Base-by-base conservation (phyloP, 2,113 vertebrate genomes). In the Cyanoramphus novaezelandiae region DNA sequence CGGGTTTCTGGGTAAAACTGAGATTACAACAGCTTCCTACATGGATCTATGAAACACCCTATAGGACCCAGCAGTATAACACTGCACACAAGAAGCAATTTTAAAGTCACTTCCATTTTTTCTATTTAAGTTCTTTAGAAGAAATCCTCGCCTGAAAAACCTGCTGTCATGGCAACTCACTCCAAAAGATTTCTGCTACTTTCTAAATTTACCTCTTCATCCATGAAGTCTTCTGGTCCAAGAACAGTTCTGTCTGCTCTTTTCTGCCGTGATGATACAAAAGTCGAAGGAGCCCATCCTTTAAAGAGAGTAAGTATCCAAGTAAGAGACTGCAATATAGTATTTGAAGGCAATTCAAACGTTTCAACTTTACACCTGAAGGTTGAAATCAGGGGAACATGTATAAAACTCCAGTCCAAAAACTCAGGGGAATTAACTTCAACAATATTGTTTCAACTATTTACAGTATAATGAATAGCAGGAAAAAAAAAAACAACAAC, bases 141-240 rank as follows among this genome's bases (percentile, higher is more conserved):
- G 3, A 50, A 39, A 50, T 60, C 7, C 35, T 2, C 14, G 8
- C 21, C 39, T 49, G 43, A 79, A 79, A 77, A 53, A 64, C 18
- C 10, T 44, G 17, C 25, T 84, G 50, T 27, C 70, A 39, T 7
- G 11, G 20, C 24, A 88, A 83, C 33, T 63, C 67, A 28, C 74
- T 19, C 27, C 12, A 46, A 13, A 83, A 75, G 25, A 43, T 31
- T 47, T 70, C 11, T n/a, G 71, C 29, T 64, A 24, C 46, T 84
- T 75, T 81, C 46, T 16, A 71, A 29, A 94, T 78, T 79, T 91
- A 99, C 99, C 98, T 99, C 99, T 81, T 99, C 99, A 75, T 99
- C 99, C 99, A 99, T 99, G 93, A 99, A 99, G 79, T 99, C 99
- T 89, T 99, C 99, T 2, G 99, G 99, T 60, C 98, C 97, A 86